A percentile compares a stretch with the other conserved stretches of the same genome.
Evolutionary conservation across 2,888 invertebrate genomes (phyloP).

Genomic region (Calliscelio sp.): DNA sequence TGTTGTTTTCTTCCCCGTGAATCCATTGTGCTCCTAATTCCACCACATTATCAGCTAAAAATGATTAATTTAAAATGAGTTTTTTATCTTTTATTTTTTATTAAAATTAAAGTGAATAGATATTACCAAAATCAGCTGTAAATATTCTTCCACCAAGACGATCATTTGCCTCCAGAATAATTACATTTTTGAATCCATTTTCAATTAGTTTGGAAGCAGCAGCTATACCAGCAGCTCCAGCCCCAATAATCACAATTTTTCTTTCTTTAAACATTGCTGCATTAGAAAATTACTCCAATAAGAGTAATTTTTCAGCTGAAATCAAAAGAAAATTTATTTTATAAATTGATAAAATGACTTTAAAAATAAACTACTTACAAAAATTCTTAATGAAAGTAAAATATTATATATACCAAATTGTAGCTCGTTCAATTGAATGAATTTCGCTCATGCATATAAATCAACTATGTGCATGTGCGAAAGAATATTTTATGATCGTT

Average conservation of each 20-base stretch:
- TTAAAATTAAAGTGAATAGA: constrained; percentile 10
- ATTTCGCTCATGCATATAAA: too few relatives aligned
- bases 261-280: constrained; percentile 70
- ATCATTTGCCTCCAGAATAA: constrained; percentile 86
- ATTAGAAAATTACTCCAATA: too few relatives aligned
- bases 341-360: too few relatives aligned
- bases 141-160: constrained; percentile 87
- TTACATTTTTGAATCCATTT: constrained; percentile 86
- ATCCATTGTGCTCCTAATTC: constrained; percentile 94
- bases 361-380: too few relatives aligned
- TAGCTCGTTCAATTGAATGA: too few relatives aligned
- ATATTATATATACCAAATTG: too few relatives aligned
- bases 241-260: constrained; percentile 87
- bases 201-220: constrained; percentile 87
- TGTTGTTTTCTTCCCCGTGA: constrained; percentile 90
- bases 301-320: too few relatives aligned
- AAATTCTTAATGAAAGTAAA: too few relatives aligned
- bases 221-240: constrained; percentile 88
- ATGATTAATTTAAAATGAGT: constrained; percentile 9
- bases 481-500: too few relatives aligned
- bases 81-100: not conserved
- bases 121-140: constrained; percentile 85
- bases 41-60: constrained; percentile 87
- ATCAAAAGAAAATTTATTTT: too few relatives aligned
- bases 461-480: too few relatives aligned